Conservation (phyloP, 2,888 invertebrate species). For the Drosophila rubida region DNA sequence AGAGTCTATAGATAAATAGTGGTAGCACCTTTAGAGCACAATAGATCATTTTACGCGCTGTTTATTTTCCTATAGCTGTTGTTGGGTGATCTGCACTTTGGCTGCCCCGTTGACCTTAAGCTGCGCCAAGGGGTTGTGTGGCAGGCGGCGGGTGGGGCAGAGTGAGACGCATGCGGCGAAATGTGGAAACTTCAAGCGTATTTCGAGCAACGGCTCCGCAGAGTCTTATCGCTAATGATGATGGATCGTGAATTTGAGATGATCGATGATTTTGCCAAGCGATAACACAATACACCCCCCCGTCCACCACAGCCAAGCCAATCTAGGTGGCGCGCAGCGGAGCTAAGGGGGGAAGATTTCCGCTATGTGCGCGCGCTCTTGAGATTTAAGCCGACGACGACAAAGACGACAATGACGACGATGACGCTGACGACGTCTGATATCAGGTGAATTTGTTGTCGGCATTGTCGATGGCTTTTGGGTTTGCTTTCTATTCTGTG, state of each 20-base stretch:
- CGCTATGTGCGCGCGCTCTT: conserved; percentile 49
- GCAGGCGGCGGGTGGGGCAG: neutral
- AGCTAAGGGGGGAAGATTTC: neutral
- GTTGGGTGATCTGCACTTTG: conserved; percentile 35
- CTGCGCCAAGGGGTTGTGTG: no score
- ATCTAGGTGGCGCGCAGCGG: neutral
- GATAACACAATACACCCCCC: conserved; percentile 36
- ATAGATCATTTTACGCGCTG: conserved; percentile 14
- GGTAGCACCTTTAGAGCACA: conserved; percentile 1
- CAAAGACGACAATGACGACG: neutral
- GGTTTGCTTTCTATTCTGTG: conserved; percentile 11
- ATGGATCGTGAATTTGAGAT: conserved; percentile 81
- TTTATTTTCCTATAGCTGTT: neutral
- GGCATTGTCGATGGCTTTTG: conserved; percentile 27
- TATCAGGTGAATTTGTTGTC: conserved; percentile 35
- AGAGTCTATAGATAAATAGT: conserved; percentile 17
- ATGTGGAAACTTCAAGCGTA: conserved; percentile 61
- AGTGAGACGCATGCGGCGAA: conserved; percentile 38
- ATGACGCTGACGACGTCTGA: conserved; percentile 30
- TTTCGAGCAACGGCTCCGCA: conserved; percentile 28
- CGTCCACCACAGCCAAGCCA: neutral
- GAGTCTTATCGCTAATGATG: conserved; percentile 75
- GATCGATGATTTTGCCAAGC: conserved; percentile 72
- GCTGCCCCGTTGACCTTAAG: conserved; percentile 10
- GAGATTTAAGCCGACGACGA: conserved; percentile 59